These are phyloP conservation scores for Cyaniris semiargus DNA, from an alignment of 2,888 invertebrate genomes.

Conservation along the genomic window DNA sequence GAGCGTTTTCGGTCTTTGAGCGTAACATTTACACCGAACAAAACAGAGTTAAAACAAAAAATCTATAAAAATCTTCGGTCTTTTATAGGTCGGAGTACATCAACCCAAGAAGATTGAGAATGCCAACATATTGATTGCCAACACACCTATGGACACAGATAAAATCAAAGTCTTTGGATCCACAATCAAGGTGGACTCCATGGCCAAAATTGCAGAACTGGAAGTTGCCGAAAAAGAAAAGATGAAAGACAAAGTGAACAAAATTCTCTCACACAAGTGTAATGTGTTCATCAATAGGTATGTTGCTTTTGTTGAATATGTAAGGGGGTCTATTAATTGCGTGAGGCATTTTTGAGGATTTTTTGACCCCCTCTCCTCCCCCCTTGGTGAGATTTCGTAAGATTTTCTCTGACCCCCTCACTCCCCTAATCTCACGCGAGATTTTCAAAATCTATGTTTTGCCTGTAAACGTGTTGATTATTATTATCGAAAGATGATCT, in stretches of 20 bases:
- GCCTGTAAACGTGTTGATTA: too few relatives aligned
- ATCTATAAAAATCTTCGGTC: not conserved
- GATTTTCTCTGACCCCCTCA: too few relatives aligned
- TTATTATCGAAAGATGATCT: too few relatives aligned
- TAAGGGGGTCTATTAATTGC: too few relatives aligned
- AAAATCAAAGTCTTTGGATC: conserved; percentile 99
- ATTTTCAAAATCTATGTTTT: too few relatives aligned
- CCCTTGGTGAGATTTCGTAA: too few relatives aligned
- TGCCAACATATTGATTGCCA: conserved; percentile 97
- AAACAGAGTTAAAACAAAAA: not conserved
- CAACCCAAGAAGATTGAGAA: conserved; percentile 98
- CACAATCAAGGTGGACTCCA: conserved; percentile 93
- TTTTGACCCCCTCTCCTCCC: too few relatives aligned
- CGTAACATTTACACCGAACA: not conserved
- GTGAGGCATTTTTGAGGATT: too few relatives aligned
- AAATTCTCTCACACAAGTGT: conserved; percentile 95
- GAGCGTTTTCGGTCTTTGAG: too few relatives aligned
- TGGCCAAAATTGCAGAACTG: conserved; percentile 97
- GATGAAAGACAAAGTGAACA: conserved; percentile 99
- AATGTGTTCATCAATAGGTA: conserved; percentile 98
- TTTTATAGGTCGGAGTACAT: conserved; percentile 90
- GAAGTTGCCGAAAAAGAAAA: conserved; percentile 99
- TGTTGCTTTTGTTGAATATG: conserved; percentile 33
- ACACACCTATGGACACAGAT: conserved; percentile 99
- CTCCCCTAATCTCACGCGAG: too few relatives aligned